These are phyloP conservation scores for Wiebesia pumilae DNA, from an alignment of 1,140 invertebrate genomes.

Conservation along the genomic window DNA sequence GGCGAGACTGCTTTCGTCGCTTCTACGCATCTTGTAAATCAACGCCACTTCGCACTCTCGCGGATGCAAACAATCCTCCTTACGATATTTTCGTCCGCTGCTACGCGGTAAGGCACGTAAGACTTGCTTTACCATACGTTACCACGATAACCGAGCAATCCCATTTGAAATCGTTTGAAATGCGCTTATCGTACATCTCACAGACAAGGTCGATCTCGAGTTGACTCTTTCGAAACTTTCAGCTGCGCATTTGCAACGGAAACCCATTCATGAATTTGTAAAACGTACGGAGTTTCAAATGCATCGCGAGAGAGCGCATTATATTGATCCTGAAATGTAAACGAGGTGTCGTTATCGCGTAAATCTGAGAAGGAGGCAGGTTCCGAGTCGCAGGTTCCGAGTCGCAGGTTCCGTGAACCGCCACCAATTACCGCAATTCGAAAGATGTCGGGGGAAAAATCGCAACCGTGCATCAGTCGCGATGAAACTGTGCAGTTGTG, in stretches of 20 bases:
- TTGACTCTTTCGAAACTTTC: background rate
- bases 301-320: background rate
- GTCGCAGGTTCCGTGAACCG: background rate
- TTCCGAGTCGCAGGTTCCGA: too few species aligned
- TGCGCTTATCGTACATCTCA: background rate
- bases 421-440: background rate
- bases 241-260: background rate
- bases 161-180: too few species aligned
- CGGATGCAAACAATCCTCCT: background rate
- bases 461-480: background rate
- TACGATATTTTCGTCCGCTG: too few species aligned
- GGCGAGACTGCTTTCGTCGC: background rate
- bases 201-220: background rate
- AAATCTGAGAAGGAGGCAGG: background rate
- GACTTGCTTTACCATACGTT: background rate
- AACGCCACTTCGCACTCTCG: background rate
- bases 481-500: too few species aligned
- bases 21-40: background rate
- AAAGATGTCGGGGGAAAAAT: background rate
- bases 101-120: background rate
- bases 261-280: background rate
- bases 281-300: background rate
- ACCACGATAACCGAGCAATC: background rate
- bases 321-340: slow-evolving; percentile 13
- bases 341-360: background rate